A percentile compares a stretch with the other conserved stretches of the same genome.
Evolutionary conservation across 2,113 vertebrate species (phyloP).

Genomic region (Prunella fulvescens): DNA sequence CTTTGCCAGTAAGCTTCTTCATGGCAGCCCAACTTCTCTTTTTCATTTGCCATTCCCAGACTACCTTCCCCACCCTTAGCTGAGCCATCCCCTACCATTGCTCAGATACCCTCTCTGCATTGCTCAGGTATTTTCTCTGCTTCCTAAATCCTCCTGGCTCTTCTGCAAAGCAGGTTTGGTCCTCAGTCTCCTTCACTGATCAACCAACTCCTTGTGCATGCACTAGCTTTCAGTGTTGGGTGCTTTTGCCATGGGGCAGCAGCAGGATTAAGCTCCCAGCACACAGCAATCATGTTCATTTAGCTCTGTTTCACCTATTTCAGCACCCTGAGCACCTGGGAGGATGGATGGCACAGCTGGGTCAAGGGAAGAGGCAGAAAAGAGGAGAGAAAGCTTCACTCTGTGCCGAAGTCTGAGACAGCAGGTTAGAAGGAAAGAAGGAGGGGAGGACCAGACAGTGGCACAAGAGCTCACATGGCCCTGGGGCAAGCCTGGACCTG

Average conservation of each 20-base stretch:
- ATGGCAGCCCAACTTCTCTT: not conserved
- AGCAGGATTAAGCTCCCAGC: not conserved
- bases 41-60: not conserved
- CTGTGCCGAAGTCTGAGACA: not conserved
- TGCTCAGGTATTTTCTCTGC: not conserved
- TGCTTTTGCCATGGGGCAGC: not conserved
- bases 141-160: not conserved
- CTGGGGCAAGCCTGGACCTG: not conserved
- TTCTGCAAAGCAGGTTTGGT: not conserved
- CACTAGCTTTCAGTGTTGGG: not conserved
- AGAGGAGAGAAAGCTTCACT: not conserved
- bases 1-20: not conserved
- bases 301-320: not conserved
- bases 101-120: not conserved
- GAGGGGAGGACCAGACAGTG: rapidly evolving
- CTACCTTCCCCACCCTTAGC: not conserved
- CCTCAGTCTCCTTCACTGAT: not conserved
- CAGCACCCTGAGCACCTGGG: rapidly evolving
- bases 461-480: not conserved
- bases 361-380: not conserved
- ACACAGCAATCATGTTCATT: not conserved
- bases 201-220: not conserved
- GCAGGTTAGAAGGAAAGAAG: not conserved
- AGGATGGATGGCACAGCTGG: not conserved
- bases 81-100: rapidly evolving